Conservation (phyloP, 2,888 invertebrate species). For the Bellardia bayeri region DNA sequence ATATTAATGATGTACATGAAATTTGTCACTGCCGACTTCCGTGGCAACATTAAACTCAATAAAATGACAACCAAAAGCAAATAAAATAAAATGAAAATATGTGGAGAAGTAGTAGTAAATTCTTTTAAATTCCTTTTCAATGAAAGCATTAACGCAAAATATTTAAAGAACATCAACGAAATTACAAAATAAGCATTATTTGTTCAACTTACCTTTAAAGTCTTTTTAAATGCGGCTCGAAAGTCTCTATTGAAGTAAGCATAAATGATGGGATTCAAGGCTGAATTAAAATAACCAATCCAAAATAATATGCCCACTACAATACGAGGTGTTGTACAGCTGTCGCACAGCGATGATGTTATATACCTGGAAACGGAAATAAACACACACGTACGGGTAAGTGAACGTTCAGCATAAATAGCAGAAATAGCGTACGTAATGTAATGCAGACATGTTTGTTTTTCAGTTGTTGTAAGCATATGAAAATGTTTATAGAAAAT, state of each 20-base stretch:
- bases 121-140: conserved; percentile 39
- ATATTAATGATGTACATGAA: neutral
- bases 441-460: neutral
- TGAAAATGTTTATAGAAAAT: neutral
- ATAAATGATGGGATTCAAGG: conserved; percentile 97
- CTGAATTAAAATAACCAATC: conserved; percentile 99
- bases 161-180: conserved; percentile 53
- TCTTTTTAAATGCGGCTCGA: conserved; percentile 96
- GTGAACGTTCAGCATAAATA: no score
- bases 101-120: conserved; percentile 22
- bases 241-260: conserved; percentile 99
- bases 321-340: conserved; percentile 92
- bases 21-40: conserved; percentile 38
- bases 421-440: conserved; percentile 3
- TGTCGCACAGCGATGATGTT: conserved; percentile 90
- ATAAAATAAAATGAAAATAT: conserved; percentile 9
- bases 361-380: conserved; percentile 88
- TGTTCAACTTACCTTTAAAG: conserved; percentile 86
- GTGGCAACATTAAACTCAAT: conserved; percentile 58
- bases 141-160: conserved; percentile 39
- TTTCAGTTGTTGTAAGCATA: neutral
- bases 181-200: conserved; percentile 34
- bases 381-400: conserved; percentile 7
- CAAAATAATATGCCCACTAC: conserved; percentile 97
- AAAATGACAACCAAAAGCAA: conserved; percentile 19